Percentiles rank a stretch among this genome's conserved stretches.
These are phyloP conservation scores for Griposia aprilina DNA, from an alignment of 2,888 invertebrate species.

Conservation along the genomic window DNA sequence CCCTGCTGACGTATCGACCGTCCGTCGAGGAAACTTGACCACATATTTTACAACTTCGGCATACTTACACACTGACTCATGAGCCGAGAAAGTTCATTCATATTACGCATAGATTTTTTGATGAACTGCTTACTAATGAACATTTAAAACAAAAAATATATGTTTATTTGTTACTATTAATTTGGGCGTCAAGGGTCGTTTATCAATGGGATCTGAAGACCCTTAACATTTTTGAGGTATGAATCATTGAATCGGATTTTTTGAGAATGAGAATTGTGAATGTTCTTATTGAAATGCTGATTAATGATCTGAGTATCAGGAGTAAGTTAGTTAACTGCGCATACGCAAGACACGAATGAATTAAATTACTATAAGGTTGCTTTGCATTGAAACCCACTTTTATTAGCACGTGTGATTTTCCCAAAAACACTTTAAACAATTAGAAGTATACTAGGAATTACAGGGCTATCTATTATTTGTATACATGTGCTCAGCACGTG, in stretches of 20 bases:
- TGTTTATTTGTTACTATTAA: constrained; percentile 34
- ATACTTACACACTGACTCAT: constrained; percentile 85
- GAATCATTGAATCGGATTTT: constrained; percentile 55
- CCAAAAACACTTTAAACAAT: constrained; percentile 15
- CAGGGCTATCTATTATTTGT: neutral
- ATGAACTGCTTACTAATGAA: constrained; percentile 41
- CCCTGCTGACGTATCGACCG: constrained; percentile 49
- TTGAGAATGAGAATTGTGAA: constrained; percentile 17
- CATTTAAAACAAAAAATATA: constrained; percentile 18
- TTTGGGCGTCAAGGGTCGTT: constrained; percentile 44
- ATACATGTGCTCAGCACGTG: constrained; percentile 77
- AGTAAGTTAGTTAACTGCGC: neutral
- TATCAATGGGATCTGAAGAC: constrained; percentile 43
- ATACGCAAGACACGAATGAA: neutral
- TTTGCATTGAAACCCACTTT: neutral
- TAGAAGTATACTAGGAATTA: neutral
- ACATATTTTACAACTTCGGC: constrained; percentile 79
- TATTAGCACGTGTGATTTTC: constrained; percentile 32
- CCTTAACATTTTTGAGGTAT: constrained; percentile 55
- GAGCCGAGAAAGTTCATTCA: constrained; percentile 80
- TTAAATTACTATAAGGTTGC: neutral
- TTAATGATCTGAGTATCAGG: constrained; percentile 4
- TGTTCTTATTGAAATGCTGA: constrained; percentile 15
- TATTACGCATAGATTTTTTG: constrained; percentile 55
- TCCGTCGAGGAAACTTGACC: constrained; percentile 74